These are phyloP conservation scores for Tachyglossus aculeatus DNA, from an alignment of 2,797 vertebrate genomes.

Conservation along the genomic window DNA sequence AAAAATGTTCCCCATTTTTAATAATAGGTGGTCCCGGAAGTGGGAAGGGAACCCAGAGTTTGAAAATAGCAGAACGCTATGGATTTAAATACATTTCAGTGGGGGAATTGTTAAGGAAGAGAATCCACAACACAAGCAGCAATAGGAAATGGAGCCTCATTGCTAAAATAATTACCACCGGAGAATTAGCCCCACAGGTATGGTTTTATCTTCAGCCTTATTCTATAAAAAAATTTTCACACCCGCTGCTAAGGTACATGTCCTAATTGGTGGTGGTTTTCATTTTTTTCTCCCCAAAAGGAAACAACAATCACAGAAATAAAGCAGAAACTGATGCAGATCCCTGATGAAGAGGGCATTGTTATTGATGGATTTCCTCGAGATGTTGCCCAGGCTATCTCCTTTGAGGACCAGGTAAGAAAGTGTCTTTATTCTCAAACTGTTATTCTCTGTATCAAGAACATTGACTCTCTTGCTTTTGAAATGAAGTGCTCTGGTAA, in stretches of 20 bases:
- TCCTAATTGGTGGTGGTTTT: background rate
- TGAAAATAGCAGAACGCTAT: constrained; percentile 96
- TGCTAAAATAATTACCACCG: constrained; percentile 97
- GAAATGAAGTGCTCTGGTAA: background rate
- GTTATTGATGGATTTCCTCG: constrained; percentile 98
- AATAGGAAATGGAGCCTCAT: constrained; percentile 98
- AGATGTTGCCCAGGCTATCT: constrained; percentile 94
- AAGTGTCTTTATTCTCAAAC: constrained; percentile 49
- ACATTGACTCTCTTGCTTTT: background rate
- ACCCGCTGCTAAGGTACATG: background rate
- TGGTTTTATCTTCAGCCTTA: background rate
- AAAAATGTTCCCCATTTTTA: constrained; percentile 30
- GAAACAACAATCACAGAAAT: constrained; percentile 99
- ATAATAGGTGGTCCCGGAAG: constrained; percentile 92
- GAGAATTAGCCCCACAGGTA: constrained; percentile 98
- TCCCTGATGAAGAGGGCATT: constrained; percentile 91
- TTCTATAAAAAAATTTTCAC: constrained; percentile 3
- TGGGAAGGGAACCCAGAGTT: constrained; percentile 95
- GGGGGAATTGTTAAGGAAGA: constrained; percentile 93
- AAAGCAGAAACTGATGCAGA: constrained; percentile 98
- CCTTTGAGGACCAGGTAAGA: constrained; percentile 97
- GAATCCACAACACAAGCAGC: constrained; percentile 97
- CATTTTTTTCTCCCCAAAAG: constrained; percentile 68
- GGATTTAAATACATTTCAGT: constrained; percentile 96
- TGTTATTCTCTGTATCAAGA: too few species aligned